Base-by-base conservation (phyloP, 30 jellyfish, hydroid and myxozoan species). In the Nemopilema nomurai region DNA sequence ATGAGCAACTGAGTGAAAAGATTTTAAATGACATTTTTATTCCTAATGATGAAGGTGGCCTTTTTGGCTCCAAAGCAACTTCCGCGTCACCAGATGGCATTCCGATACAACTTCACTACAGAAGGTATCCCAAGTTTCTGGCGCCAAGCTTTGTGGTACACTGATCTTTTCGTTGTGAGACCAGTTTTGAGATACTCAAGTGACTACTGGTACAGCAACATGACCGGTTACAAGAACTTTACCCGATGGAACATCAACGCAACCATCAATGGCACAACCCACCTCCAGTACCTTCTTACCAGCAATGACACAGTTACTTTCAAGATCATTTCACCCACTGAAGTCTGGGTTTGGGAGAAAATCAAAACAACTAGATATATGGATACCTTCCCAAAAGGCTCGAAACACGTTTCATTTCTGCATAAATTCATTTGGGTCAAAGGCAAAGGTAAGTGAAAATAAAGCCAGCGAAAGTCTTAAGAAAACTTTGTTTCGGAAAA, bases 81-180 rank as follows among this genome's bases (percentile, higher is more conserved):
- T 16, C 92, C 92, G 17, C 92, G 92, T 65, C 92, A 83, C 74
- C 83, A 72, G 57, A 51, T 83, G 92, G 83, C 92, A 0, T 72
- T 70, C 92, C 70, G 86, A 69, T 18, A 49, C 52, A 53, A 71
- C 79, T 83, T 18, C 92, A 83, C 85, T 49, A 67, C 67, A 52
- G 87, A 83, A 57, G 80, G 62, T 16, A 31, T 83, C 8, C 92
- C 92, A 49, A 28, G 62, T 26, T 62, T 53, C 22, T 83, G 86
- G 85, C 86, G 76, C 49, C 86, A 52, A 20, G 68, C 51, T 83
- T 26, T 83, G 69, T 62, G 80, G 71, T 27, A 32, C 67, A 68
- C 67, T 20, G 71, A 69, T 41, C 67, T 31, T 53, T 7, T 26
- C 32, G 80, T 79, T 30, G 72, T 79, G 65, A 49, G 74, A 52